Conservation (phyloP, 2,888 invertebrate species). For the Mallateleia sp. region DNA sequence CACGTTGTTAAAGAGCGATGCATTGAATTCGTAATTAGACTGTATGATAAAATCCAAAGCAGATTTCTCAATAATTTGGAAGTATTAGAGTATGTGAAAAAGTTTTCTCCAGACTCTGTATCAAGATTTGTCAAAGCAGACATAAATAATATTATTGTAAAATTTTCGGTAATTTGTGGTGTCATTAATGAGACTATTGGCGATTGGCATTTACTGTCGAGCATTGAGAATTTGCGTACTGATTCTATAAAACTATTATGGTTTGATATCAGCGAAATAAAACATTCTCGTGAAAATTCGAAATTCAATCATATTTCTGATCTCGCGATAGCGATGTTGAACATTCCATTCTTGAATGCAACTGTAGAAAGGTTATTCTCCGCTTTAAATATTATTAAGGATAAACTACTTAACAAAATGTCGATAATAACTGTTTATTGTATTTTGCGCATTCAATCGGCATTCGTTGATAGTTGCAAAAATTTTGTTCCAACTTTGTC, state of each 20-base stretch:
- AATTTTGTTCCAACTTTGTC: slow-evolving; percentile 5
- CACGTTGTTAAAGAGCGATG: slow-evolving; percentile 10
- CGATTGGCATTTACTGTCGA: slow-evolving; percentile 18
- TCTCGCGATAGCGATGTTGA: slow-evolving; percentile 37
- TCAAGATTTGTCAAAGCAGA: slow-evolving; percentile 4
- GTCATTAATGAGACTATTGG: slow-evolving; percentile 26
- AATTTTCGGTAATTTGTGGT: slow-evolving; percentile 8
- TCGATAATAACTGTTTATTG: slow-evolving; percentile 18
- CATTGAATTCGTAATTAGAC: slow-evolving; percentile 10
- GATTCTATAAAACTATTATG: slow-evolving; percentile 12
- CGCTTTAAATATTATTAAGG: slow-evolving; percentile 62
- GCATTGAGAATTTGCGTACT: slow-evolving; percentile 13
- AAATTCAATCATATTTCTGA: slow-evolving; percentile 10
- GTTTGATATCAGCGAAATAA: slow-evolving; percentile 24
- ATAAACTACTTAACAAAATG: slow-evolving; percentile 67
- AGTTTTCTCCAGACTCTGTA: neutral
- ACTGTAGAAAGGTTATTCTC: slow-evolving; percentile 63
- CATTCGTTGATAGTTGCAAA: slow-evolving; percentile 6
- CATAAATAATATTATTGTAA: neutral
- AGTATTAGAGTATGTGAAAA: neutral
- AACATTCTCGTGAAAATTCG: slow-evolving; percentile 21
- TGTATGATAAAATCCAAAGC: slow-evolving; percentile 9
- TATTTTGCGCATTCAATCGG: slow-evolving; percentile 12
- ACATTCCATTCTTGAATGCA: slow-evolving; percentile 70
- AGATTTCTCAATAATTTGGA: neutral